Evolutionary conservation across 1,140 invertebrate genomes (phyloP).

Genomic region (Rhopalosiphum maidis): DNA sequence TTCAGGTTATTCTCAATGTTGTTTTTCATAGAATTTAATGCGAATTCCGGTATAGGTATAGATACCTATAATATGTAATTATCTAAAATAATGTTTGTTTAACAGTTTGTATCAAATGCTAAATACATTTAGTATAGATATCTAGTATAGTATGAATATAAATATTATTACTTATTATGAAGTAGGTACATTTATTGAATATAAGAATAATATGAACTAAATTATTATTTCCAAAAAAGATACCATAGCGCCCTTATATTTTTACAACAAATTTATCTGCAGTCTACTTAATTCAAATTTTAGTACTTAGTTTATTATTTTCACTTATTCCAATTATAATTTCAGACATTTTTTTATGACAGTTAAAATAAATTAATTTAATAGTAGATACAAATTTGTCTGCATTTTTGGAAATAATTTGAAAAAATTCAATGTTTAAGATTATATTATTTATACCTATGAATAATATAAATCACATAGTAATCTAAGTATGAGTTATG

Average conservation of each 20-base stretch:
- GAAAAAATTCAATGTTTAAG: no score
- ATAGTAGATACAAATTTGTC: not conserved
- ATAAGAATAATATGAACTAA: not conserved
- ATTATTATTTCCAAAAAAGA: not conserved
- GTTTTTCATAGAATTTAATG: not conserved
- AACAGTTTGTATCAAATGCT: not conserved
- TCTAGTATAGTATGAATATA: not conserved
- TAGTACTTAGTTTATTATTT: not conserved
- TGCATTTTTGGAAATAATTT: not conserved
- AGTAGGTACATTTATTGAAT: not conserved
- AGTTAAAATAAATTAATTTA: not conserved
- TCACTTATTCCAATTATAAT: not conserved
- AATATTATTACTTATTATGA: not conserved
- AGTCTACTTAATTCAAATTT: not conserved
- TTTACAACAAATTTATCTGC: not conserved
- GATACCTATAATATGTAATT: not conserved
- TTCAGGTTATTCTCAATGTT: not conserved
- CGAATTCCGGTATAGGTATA: not conserved
- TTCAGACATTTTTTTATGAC: not conserved
- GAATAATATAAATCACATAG: not conserved
- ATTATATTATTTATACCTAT: no score
- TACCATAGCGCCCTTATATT: not conserved
- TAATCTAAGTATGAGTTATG: not conserved
- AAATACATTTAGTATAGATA: no score
- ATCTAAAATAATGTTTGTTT: not conserved